Evolutionary conservation across 2,888 invertebrate genomes (phyloP), one percentile per base, ranked within the genome.

Genomic region (Agriopis aurantiaria): DNA sequence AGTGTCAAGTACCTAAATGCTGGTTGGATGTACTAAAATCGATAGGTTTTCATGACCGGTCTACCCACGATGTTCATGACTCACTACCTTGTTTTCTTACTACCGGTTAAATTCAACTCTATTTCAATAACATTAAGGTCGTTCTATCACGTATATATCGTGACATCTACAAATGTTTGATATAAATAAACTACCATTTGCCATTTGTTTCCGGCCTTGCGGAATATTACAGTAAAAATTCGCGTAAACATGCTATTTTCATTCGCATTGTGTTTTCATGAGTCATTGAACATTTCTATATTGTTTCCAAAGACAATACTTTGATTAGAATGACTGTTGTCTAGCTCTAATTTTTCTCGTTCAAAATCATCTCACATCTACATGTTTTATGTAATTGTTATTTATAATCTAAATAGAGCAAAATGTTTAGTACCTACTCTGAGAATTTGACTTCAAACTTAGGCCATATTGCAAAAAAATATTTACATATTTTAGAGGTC

Each of bases 31-130:
- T 87, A 84, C 83, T 82, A 81, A 84, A 83, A 90, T 88, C 87
- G 84, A 88, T 90, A 87, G 81, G 79, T 85, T 85, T 85, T 85
- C 88, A 86, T 90, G 88, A 85, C 88, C 80, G 80, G 79, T 78
- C 82, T 76, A 76, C 86, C 82, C 76, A 84, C 85, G 75, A 77
- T 74, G 67, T 64, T 75, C 74, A 83, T 91, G 88, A 90, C 80
- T 91, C 91, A 91, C 81, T 72, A 45, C 68, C 60, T 65, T 73
- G 77, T 23, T 82, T 79, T 80, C 5, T 33, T 43, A 43, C 78
- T 77, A 75, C 73, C 70, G 62, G 71, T 72, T 75, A 83, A 82
- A 83, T 76, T 84, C 76, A 82, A 85, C 85, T 84, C 85, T 88
- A 84, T 78, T 67, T 63, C 71, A 68, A 72, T 74, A 64, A 63